Conservation (phyloP, 2,888 invertebrate species). For the Heterodera filipjevi region DNA sequence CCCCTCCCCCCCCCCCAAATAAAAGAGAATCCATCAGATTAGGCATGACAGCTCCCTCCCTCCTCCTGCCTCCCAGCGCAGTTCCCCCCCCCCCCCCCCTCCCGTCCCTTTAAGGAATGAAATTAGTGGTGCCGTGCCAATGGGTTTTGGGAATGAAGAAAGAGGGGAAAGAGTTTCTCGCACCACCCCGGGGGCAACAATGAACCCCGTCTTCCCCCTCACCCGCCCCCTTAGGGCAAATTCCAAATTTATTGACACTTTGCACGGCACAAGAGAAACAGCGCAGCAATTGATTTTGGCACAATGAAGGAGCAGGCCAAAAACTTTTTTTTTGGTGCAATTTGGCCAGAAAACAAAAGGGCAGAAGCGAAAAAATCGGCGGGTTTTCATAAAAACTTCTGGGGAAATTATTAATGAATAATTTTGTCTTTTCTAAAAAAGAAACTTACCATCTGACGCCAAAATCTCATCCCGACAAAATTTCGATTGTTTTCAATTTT, state of each 20-base stretch:
- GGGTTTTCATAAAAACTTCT: no score
- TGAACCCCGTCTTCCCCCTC: conserved; percentile 1
- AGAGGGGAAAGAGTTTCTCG: conserved; percentile 4
- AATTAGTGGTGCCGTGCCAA: background rate
- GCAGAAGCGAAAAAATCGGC: no score
- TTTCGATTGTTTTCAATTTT: background rate
- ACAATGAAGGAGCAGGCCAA: no score
- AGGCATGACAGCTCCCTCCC: background rate
- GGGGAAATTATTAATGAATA: background rate
- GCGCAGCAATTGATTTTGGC: background rate
- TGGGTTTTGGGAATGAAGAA: background rate
- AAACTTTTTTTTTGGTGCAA: background rate
- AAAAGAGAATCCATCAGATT: conserved; percentile 7
- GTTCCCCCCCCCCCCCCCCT: background rate
- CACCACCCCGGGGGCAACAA: background rate
- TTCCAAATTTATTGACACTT: conserved; percentile 1
- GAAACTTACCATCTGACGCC: no score
- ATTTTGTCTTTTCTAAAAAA: no score
- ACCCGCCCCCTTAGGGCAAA: background rate
- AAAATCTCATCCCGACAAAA: background rate
- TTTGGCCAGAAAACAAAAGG: no score
- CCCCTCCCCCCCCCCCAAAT: background rate
- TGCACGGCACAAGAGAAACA: background rate
- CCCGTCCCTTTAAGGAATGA: background rate
- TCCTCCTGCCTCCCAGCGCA: background rate